Percentiles rank a stretch among this genome's conserved stretches.
phyloP scores from a whole-genome alignment of 2,113 vertebrate genomes.

The Hoplias malabaricus region DNA sequence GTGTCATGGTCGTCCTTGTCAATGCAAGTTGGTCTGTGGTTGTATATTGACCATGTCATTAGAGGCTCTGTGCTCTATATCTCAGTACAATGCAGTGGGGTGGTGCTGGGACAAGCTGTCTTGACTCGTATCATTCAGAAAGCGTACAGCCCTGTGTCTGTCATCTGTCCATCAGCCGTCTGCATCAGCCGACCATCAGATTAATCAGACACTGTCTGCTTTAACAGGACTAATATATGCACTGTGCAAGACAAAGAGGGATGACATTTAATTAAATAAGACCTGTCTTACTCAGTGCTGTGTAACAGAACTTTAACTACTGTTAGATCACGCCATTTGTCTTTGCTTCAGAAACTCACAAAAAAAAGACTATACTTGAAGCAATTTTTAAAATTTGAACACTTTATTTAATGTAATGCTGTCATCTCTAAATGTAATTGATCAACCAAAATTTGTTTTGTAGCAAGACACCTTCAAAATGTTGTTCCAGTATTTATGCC shows the following conservation, averaged over 20 bases:
- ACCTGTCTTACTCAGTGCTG: background rate
- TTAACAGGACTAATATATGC: constrained; percentile 15
- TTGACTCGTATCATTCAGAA: constrained; percentile 26
- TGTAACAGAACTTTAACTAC: constrained; percentile 8
- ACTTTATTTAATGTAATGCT: no score
- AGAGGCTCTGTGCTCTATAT: background rate
- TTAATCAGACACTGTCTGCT: constrained; percentile 29
- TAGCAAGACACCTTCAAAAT: no score
- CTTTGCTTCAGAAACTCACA: no score
- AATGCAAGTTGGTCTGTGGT: constrained; percentile 7
- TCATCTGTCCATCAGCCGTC: constrained; percentile 29
- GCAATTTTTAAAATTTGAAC: no score
- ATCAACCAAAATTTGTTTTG: no score
- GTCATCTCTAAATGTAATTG: no score
- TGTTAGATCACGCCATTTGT: background rate
- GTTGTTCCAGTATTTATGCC: no score
- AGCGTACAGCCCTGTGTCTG: constrained; percentile 11
- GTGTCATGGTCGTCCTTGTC: background rate
- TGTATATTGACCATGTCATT: no score
- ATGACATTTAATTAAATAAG: constrained; percentile 32
- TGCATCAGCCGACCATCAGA: constrained; percentile 12
- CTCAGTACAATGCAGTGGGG: background rate
- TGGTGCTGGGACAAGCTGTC: constrained; percentile 22
- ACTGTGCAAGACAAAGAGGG: constrained; percentile 24
- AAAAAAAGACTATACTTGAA: no score